These are phyloP conservation scores for Calliphora vomitoria DNA, from an alignment of 2,888 invertebrate genomes.

Conservation along the genomic window DNA sequence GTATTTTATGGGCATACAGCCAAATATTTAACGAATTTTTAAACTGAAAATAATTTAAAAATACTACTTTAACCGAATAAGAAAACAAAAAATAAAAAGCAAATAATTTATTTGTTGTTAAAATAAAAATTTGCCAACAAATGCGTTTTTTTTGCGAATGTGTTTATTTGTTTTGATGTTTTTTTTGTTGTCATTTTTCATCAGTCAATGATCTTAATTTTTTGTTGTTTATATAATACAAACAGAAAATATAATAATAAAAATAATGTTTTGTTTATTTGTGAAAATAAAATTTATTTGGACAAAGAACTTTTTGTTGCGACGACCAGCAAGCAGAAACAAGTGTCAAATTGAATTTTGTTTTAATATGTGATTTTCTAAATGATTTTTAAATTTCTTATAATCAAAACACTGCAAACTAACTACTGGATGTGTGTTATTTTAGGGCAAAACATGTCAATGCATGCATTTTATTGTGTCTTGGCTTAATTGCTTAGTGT, in stretches of 20 bases:
- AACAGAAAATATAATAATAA: neutral
- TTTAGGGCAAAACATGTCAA: too few species aligned
- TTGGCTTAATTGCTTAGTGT: too few species aligned
- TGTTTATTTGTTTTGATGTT: neutral
- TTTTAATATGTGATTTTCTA: too few species aligned
- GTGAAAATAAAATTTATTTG: neutral
- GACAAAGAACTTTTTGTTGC: neutral
- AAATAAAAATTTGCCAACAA: conserved; percentile 15
- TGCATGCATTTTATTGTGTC: too few species aligned
- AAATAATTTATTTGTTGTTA: conserved; percentile 4
- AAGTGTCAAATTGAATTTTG: neutral
- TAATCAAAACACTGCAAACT: too few species aligned
- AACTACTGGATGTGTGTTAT: too few species aligned
- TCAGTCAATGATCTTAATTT: conserved; percentile 58
- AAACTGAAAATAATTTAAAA: conserved; percentile 24
- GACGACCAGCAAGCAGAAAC: neutral
- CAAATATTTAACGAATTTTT: conserved; percentile 47
- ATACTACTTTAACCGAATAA: neutral
- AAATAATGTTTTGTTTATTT: conserved; percentile 11
- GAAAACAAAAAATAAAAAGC: neutral
- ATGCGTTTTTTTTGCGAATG: conserved; percentile 26
- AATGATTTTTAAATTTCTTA: too few species aligned
- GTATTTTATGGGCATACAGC: conserved; percentile 54
- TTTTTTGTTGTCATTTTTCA: neutral
- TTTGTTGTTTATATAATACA: conserved; percentile 13